A percentile compares a stretch with the other conserved stretches of the same genome.
These are phyloP conservation scores for Protonemura montana DNA, from an alignment of 2,888 invertebrate genomes.

Conservation along the genomic window DNA sequence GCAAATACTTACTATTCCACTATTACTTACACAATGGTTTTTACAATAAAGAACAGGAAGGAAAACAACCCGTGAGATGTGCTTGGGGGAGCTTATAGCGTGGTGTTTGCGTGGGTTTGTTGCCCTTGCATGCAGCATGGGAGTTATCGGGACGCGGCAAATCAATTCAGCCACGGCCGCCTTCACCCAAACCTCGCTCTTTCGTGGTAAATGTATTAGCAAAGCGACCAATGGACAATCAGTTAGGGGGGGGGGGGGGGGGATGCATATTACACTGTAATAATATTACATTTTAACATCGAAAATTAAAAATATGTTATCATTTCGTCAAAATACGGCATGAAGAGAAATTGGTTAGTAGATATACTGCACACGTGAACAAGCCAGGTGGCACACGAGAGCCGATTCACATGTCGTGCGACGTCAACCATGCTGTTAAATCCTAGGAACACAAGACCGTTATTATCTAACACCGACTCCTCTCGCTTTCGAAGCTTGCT, in stretches of 20 bases:
- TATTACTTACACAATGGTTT: neutral
- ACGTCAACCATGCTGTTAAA: neutral
- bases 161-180: neutral
- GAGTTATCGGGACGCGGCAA: neutral
- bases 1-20: neutral
- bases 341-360: neutral
- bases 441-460: neutral
- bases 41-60: neutral
- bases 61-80: neutral
- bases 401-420: neutral
- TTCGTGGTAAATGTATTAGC: neutral
- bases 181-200: neutral
- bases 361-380: neutral
- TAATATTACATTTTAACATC: no score
- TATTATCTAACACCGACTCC: neutral
- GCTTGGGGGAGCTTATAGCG: neutral
- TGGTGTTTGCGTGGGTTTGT: neutral
- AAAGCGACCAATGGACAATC: neutral
- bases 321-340: neutral
- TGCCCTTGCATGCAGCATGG: neutral
- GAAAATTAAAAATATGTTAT: neutral
- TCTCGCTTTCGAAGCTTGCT: neutral
- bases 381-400: neutral
- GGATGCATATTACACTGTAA: neutral
- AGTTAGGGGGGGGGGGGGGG: neutral